Evolutionary conservation across 2,797 vertebrate species (phyloP).

Genomic region (Dendrocincla fuliginosa): DNA sequence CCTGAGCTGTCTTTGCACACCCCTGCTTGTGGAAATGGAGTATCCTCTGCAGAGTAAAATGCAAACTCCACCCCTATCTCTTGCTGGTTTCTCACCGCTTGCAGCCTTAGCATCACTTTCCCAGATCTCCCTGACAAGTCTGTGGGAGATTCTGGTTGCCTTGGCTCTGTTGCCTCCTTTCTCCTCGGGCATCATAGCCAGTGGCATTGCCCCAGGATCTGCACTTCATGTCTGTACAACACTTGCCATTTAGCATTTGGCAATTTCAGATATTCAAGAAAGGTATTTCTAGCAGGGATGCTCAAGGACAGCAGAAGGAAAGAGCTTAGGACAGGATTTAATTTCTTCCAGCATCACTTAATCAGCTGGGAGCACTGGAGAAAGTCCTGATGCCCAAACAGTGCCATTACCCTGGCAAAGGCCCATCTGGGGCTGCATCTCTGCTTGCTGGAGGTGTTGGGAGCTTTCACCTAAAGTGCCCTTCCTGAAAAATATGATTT

Average conservation of each 20-base stretch:
- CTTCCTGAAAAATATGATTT: not conserved
- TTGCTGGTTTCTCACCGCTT: rapidly evolving
- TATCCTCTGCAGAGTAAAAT: not conserved
- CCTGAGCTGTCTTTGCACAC: not conserved
- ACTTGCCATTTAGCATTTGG: not conserved
- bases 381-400: not conserved
- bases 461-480: not conserved
- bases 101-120: not conserved
- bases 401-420: not conserved
- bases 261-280: not conserved
- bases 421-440: not conserved
- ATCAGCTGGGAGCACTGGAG: not conserved
- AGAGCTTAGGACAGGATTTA: not conserved
- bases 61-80: not conserved
- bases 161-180: not conserved
- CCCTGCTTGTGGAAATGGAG: not conserved
- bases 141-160: not conserved
- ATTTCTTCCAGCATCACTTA: not conserved
- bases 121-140: not conserved
- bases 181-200: rapidly evolving
- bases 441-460: not conserved
- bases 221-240: not conserved
- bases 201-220: not conserved
- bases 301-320: not conserved
- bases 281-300: not conserved